Base-by-base conservation (phyloP, 1,140 invertebrate genomes). In the Sycophila sp. region DNA sequence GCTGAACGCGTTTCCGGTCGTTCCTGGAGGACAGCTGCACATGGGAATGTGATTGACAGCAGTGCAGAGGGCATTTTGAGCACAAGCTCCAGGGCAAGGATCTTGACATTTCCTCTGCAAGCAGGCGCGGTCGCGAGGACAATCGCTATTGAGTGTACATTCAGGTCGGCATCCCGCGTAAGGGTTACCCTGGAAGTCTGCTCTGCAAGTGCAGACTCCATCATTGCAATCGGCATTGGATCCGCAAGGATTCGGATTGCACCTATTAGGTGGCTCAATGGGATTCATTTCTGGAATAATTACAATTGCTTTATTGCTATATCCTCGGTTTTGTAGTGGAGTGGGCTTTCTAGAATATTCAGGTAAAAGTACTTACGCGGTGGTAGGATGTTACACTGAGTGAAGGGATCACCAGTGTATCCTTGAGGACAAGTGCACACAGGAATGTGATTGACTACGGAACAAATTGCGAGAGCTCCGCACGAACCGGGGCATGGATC, bases 31-130 rank as follows among this genome's bases (percentile, higher is more conserved):
- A 78, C 92, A 94, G 59, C 86, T 89, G 75, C 93, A 95, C 68
- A 92, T 89, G 13, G 93, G 91, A 72, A 92, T 87, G 80, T 94
- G 93, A 82, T 92, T 93, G 6, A 92, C 83, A 2, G 93, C 92
- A 72, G 87, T 87, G 77, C 94, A 95, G 34, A 90, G 81, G 2
- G 93, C 92, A 80, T 92, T 92, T 47, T 87, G 77, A 32, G 92
- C 93, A 77, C 94, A 93, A 17, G 88, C 89, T 64, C 90, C 91
- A 17, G 87, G 82, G 76, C 93, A 94, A 8, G 92, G 92, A 81
- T 94, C 87, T 53, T 85, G 76, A 80, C 93, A 94, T 75, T 90
- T 91, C 72, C 90, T 91, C 73, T 86, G 87, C 8, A 91, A 85
- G 80, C 94, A 94, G 47, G 93, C 91, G 78, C 89, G 90, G 78